A percentile compares a stretch with the other conserved stretches of the same genome.
These are phyloP conservation scores for Ooceraea biroi DNA, from an alignment of 1,140 invertebrate species.

Conservation along the genomic window DNA sequence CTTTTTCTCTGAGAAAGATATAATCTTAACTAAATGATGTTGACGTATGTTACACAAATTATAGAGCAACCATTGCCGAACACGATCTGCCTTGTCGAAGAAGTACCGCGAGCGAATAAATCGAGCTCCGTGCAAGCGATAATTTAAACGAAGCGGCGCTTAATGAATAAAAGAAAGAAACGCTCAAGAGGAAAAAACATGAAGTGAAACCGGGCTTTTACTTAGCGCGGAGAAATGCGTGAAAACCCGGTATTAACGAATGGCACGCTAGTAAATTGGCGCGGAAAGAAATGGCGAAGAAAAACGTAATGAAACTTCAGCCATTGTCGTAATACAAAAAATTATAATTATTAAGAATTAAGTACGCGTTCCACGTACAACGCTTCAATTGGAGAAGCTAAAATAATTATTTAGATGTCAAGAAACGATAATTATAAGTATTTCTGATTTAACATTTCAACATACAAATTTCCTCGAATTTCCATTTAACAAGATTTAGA, in stretches of 20 bases:
- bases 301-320: not conserved
- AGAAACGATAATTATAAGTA: too few species aligned
- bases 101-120: conserved; percentile 31
- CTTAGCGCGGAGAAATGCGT: conserved; percentile 21
- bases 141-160: conserved; percentile 48
- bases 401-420: too few species aligned
- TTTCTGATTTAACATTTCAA: too few species aligned
- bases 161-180: conserved; percentile 61
- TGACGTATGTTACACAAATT: conserved; percentile 18
- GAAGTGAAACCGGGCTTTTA: conserved; percentile 15
- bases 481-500: too few species aligned
- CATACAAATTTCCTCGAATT: too few species aligned
- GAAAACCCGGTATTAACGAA: conserved; percentile 25
- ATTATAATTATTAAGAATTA: conserved; percentile 20
- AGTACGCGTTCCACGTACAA: not conserved
- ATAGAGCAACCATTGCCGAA: conserved; percentile 27
- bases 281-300: not conserved
- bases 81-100: conserved; percentile 44
- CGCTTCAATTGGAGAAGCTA: too few species aligned
- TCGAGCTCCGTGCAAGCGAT: conserved; percentile 47
- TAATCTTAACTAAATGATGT: conserved; percentile 38
- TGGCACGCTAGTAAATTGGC: conserved; percentile 12
- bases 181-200: not conserved
- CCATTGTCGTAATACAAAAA: not conserved
- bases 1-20: not conserved